Conservation (phyloP, 2,797 vertebrate species). For the Melanotaenia nigrans region DNA sequence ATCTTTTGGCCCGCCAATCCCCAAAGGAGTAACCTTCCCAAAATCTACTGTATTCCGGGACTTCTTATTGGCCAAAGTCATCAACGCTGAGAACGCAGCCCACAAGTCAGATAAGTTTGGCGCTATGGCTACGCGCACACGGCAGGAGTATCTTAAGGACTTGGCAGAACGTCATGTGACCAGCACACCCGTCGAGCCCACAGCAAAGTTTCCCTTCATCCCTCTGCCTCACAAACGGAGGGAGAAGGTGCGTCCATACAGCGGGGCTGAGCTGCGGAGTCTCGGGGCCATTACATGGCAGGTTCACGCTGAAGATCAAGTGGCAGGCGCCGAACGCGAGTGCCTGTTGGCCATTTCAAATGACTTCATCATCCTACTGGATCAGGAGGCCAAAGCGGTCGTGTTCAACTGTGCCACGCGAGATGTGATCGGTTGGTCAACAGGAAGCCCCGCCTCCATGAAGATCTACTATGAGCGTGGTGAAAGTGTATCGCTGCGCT, state of each 20-base stretch:
- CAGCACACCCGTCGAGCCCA: conserved; percentile 92
- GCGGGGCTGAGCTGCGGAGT: conserved; percentile 92
- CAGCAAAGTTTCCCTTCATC: conserved; percentile 96
- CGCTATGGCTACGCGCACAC: conserved; percentile 95
- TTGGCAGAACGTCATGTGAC: conserved; percentile 96
- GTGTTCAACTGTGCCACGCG: conserved; percentile 95
- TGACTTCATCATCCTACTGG: conserved; percentile 92
- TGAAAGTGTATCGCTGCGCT: conserved; percentile 93
- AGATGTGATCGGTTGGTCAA: conserved; percentile 96
- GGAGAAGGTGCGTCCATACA: conserved; percentile 91
- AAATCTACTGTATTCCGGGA: conserved; percentile 98
- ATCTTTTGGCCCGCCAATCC: conserved; percentile 94
- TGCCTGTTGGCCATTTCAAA: conserved; percentile 93
- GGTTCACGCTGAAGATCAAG: conserved; percentile 92
- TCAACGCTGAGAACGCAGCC: conserved; percentile 97
- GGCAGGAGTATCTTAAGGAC: conserved; percentile 96
- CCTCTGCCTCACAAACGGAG: conserved; percentile 95
- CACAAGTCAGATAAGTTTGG: conserved; percentile 98
- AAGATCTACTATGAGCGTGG: conserved; percentile 97
- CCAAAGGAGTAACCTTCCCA: conserved; percentile 95
- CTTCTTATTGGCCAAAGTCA: conserved; percentile 96
- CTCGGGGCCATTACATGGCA: conserved; percentile 92
- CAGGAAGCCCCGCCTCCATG: conserved; percentile 89
- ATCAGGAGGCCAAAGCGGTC: conserved; percentile 91
- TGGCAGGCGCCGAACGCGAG: conserved; percentile 90